Base-by-base conservation (phyloP, 2,797 vertebrate species). In the Columba guinea region DNA sequence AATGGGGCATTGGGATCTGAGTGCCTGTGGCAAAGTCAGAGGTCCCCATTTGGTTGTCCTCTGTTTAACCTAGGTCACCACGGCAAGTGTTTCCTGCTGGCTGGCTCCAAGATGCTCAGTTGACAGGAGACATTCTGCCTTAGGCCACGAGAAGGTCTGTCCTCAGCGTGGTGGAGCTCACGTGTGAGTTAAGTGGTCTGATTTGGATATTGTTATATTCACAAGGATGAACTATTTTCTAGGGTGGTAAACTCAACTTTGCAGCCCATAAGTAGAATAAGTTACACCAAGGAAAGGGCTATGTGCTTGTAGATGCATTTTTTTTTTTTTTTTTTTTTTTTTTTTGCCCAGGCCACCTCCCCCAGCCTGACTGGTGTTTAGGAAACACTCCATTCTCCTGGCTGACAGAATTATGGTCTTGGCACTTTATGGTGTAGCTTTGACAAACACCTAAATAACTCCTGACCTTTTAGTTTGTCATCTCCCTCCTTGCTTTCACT, bases 381-480 rank as follows among this genome's bases (percentile, higher is more conserved):
- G 59, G 77, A 84, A 73, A 41, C 35, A 20, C 27, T 73, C 26
- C 7, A 0, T 56, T 51, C 27, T 94, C 30, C 41, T 53, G 37
- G n/a, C 34, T 89, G 84, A 46, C 35, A 37, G 34, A 69, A 35
- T 8, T 17, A 65, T 78, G 48, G 7, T 46, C 41, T 76, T 76
- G 71, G 90, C 63, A 82, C 59, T 90, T 55, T 46, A 63, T 2
- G 4, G 19, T 21, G 32, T 56, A 53, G 52, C 52, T 93, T 46
- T 71, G 64, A 62, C 86, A 75, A 85, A 55, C 41, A 70, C 84
- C 81, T 74, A 74, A 53, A 41, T 51, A 67, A 60, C 49, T 93
- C 74, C 56, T 91, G 87, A 92, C 89, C 79, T 93, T 92, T 88
- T 83, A 27, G 26, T 87, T 85, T 90, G 63, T 87, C 79, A 94